Evolutionary conservation across 2,888 invertebrate genomes (phyloP).

Genomic region (Hartigia nigra): DNA sequence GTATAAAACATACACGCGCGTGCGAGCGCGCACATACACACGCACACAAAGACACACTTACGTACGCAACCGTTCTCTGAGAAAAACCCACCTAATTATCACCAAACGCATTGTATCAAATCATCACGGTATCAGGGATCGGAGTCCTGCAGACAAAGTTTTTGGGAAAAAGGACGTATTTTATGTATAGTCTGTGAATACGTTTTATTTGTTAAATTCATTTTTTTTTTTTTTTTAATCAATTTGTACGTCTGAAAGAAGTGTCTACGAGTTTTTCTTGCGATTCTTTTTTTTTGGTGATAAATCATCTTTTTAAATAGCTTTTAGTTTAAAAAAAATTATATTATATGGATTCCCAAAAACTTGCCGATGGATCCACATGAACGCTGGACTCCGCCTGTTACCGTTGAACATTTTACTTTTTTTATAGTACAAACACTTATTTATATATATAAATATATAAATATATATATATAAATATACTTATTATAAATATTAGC

Average conservation of each 20-base stretch:
- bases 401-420: conserved; percentile 45
- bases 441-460: conserved; percentile 56
- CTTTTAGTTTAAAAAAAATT: not conserved
- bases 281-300: not conserved
- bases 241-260: too few species aligned
- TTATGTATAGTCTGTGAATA: not conserved
- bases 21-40: not conserved
- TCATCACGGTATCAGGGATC: conserved; percentile 40
- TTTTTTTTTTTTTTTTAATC: not conserved
- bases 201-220: not conserved
- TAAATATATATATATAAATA: conserved; percentile 31
- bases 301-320: not conserved
- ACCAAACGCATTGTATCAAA: conserved; percentile 45
- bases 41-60: not conserved
- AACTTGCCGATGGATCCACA: not conserved
- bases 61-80: conserved; percentile 25
- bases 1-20: not conserved
- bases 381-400: not conserved
- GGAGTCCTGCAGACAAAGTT: conserved; percentile 22
- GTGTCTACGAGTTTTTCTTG: too few species aligned
- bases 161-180: conserved; percentile 19
- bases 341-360: not conserved
- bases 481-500: conserved; percentile 44
- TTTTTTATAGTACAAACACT: conserved; percentile 64
- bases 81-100: conserved; percentile 39